A percentile compares a stretch with the other conserved stretches of the same genome.
Conservation (phyloP, 2,888 invertebrate species). For the Apamea monoglypha region DNA sequence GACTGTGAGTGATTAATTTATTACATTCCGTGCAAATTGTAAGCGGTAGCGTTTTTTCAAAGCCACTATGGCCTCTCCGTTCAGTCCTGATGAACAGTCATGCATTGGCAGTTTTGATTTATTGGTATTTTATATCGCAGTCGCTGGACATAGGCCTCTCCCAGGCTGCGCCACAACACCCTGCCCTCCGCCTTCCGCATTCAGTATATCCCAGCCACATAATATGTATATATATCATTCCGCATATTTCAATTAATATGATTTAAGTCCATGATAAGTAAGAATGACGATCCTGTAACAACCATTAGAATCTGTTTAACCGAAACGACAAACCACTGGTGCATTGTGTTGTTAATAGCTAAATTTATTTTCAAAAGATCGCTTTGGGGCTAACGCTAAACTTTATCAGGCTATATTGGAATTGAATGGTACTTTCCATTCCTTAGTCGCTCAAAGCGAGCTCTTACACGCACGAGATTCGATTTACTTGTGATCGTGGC, state of each 20-base stretch:
- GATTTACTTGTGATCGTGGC: constrained; percentile 56
- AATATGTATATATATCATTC: too few relatives aligned
- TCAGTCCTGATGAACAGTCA: neutral
- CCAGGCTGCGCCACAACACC: neutral
- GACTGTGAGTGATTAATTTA: constrained; percentile 10
- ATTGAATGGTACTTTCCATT: constrained; percentile 42
- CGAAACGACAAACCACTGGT: constrained; percentile 2
- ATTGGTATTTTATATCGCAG: neutral
- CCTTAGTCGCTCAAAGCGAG: constrained; percentile 51
- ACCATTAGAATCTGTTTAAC: neutral
- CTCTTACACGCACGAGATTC: constrained; percentile 57
- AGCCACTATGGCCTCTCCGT: too few relatives aligned
- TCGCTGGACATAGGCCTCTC: neutral
- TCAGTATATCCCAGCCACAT: too few relatives aligned
- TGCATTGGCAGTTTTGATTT: neutral
- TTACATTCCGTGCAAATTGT: neutral
- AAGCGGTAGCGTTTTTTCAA: constrained; percentile 9
- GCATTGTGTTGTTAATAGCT: neutral
- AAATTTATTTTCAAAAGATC: constrained; percentile 19
- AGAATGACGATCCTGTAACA: neutral
- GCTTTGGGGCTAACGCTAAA: neutral
- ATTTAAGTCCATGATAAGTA: neutral
- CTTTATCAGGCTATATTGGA: constrained; percentile 40
- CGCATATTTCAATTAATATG: neutral
- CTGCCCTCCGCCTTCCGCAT: neutral